Evolutionary conservation across 2,888 invertebrate species (phyloP), one percentile per base, ranked within the genome.

Genomic region (Lycocerus yunnanus): DNA sequence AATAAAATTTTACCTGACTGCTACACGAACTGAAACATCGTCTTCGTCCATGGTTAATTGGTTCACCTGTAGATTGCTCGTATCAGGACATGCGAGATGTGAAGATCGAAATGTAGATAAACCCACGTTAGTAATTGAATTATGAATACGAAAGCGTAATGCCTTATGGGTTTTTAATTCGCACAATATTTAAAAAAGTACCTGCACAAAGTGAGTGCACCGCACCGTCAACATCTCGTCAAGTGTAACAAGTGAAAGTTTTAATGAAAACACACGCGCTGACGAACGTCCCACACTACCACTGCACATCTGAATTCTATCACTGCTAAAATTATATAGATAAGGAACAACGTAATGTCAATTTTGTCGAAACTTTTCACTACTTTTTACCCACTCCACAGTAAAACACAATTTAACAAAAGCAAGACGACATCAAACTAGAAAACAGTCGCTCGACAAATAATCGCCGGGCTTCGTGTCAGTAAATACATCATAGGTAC

Each of bases 1-100:
- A 74, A 76, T 61, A 18, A 59, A 69, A 72, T 78, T 85, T 88
- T 85, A 92, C 93, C 93, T 90, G 85, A 93, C 91, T 77, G 92
- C 93, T 80, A 93, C 93, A 71, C 92, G 90, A 69, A 93, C 93
- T 81, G 91, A 90, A 83, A 91, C 90, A 85, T 93, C 92, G 81
- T 91, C 91, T 80, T 90, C 90, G 78, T 91, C 88, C 91, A 92
- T 91, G 83, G 82, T 82, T 74, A 68, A 43, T n/a, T 72, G 58
- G 66, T 65, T 74, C 77, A 76, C 74, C 77, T 75, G 71, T 69
- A 75, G 70, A 66, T 63, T 66, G 72, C 60, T 21, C 6, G 43
- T 43, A 43, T 43, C 43, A 43, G 43, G 43, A 43, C 43, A 43
- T 43, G n/a, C 13, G 43, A 43, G 75, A 73, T 43, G 16, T 8